Base-by-base conservation (phyloP, 2,113 vertebrate species). In the Aspidoscelis tigris region DNA sequence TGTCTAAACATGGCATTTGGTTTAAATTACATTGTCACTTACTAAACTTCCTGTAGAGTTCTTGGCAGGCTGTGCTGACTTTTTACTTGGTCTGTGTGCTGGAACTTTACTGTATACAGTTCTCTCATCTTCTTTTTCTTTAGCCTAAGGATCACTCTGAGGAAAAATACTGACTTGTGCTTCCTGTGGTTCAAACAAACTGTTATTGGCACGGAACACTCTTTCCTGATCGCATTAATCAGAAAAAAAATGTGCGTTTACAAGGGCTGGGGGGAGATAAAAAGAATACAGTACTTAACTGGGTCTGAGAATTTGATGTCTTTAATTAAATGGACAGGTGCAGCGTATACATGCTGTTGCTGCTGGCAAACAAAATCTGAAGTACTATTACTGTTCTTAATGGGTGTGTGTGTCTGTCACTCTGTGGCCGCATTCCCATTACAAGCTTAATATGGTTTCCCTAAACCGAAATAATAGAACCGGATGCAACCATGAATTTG, bases 11-110 rank as follows among this genome's bases (percentile, higher is more conserved):
- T 83, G 80, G 73, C 44, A 11, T 93, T 86, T 93, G 88, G 90
- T 92, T 90, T 85, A 91, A 92, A 91, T 93, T 78, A 76, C 14
- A 3, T 85, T 90, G 84, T 88, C 6, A 1, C 86, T 95, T 92
- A 85, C 61, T 90, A 80, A 86, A 90, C 74, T 82, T 89, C 76
- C 83, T 92, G 87, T 84, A 75, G 76, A 69, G 73, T 21, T 73
- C 76, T 90, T 91, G 90, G 92, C 86, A 91, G 81, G 65, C 66
- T 22, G 81, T 85, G n/a, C 44, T 14, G 1, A 77, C 78, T n/a
- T 65, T 80, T 44, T 50, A 16, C 76, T 72, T 73, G 81, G 81
- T 43, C 69, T 88, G 58, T 91, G 84, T 70, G 47, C 58, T 83
- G 74, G 77, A 73, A 79, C 47, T 73, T 47, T 10, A 74, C 70